Percentiles rank a stretch among this genome's conserved stretches.
These are phyloP conservation scores for Epizoanthus rinbou DNA, from an alignment of 92 coral and sea anemone genomes.

Conservation along the genomic window DNA sequence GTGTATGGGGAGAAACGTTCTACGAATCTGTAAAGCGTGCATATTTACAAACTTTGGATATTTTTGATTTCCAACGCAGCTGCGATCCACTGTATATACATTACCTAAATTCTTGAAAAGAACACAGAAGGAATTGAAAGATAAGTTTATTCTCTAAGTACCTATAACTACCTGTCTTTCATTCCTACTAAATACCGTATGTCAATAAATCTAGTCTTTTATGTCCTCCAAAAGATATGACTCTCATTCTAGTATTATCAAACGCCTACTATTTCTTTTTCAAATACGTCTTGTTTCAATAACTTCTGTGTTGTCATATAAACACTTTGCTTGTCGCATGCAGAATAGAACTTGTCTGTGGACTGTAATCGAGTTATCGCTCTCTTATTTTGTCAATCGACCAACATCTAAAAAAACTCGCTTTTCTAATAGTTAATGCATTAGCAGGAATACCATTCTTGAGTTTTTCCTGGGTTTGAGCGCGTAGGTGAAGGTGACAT, in stretches of 20 bases:
- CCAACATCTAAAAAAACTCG: slow-evolving; percentile 2
- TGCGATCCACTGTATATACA: slow-evolving; percentile 1
- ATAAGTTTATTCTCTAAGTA: neutral
- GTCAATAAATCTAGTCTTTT: slow-evolving; percentile 11
- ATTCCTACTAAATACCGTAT: neutral
- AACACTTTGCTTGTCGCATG: slow-evolving; percentile 6
- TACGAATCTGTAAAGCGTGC: neutral
- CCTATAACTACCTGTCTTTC: slow-evolving; percentile 16
- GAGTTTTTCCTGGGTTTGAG: slow-evolving; percentile 55
- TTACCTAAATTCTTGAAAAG: neutral
- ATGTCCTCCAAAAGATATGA: neutral
- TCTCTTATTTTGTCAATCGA: neutral
- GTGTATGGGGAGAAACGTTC: neutral
- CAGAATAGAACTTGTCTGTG: slow-evolving; percentile 4
- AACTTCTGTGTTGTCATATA: neutral
- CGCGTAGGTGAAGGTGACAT: slow-evolving; percentile 73
- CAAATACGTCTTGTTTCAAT: slow-evolving; percentile 4
- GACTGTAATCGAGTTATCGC: neutral
- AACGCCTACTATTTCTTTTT: neutral
- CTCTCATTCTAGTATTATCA: neutral
- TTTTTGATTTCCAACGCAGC: neutral
- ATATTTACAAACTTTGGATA: neutral
- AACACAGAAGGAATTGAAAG: neutral
- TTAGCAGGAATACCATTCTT: slow-evolving; percentile 85
- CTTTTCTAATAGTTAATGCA: neutral